A percentile compares a stretch with the other conserved stretches of the same genome.
Evolutionary conservation across 1,140 invertebrate species (phyloP).

Genomic region (Drosophila orena): DNA sequence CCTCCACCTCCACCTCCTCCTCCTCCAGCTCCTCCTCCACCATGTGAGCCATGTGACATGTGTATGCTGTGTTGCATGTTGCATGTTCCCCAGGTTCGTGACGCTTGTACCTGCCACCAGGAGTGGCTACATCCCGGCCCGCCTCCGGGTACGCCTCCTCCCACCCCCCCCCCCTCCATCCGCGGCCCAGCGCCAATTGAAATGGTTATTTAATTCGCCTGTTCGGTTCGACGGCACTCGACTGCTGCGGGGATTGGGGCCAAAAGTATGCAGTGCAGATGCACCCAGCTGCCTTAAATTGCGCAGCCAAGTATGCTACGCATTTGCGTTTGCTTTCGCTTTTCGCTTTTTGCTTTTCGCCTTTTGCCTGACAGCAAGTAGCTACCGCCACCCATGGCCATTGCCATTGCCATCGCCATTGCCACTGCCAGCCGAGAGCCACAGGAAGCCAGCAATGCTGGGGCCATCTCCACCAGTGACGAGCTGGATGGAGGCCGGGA

Average conservation of each 20-base stretch:
- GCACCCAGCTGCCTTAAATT: slow-evolving; percentile 20
- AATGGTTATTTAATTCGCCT: slow-evolving; percentile 43
- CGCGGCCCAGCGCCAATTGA: slow-evolving; percentile 11
- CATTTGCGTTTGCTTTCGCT: slow-evolving; percentile 10
- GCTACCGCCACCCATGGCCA: too few relatives aligned
- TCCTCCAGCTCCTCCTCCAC: not conserved
- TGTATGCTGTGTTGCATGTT: slow-evolving; percentile 8
- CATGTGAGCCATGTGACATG: slow-evolving; percentile 4
- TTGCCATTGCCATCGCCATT: too few relatives aligned
- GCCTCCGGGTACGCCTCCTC: not conserved
- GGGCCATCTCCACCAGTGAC: too few relatives aligned
- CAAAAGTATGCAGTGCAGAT: slow-evolving; percentile 12
- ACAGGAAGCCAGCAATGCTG: too few relatives aligned
- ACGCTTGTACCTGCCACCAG: not conserved
- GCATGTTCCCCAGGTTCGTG: slow-evolving; percentile 13
- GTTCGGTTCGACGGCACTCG: not conserved
- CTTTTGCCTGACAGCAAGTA: too few relatives aligned
- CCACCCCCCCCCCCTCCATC: too few relatives aligned
- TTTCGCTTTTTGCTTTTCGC: too few relatives aligned
- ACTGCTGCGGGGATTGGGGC: not conserved
- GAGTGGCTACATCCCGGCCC: not conserved
- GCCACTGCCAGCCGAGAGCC: not conserved
- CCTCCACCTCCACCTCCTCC: too few relatives aligned
- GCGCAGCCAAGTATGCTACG: slow-evolving; percentile 28
- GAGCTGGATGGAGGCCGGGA: too few relatives aligned